Conservation (phyloP, 2,113 vertebrate genomes). For the Poeciliopsis occidentalis region DNA sequence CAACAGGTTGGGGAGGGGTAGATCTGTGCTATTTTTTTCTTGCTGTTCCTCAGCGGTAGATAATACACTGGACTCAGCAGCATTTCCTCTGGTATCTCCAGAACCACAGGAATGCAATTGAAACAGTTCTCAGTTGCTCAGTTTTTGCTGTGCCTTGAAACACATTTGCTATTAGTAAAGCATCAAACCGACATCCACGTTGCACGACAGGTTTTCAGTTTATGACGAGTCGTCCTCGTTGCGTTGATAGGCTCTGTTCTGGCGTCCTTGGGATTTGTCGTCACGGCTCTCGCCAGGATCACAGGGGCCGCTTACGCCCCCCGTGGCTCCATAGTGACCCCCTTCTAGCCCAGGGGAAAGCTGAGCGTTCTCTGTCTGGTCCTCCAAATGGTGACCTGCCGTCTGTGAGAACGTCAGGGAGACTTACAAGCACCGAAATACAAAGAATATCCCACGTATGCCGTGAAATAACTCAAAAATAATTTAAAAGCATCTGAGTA, state of each 20-base stretch:
- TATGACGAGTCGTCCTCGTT: conserved; percentile 27
- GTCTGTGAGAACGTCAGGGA: conserved; percentile 13
- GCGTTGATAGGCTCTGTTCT: conserved; percentile 53
- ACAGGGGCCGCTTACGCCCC: neutral
- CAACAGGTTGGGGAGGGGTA: neutral
- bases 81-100: neutral
- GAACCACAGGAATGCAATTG: too few species aligned
- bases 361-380: conserved; percentile 42
- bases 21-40: neutral
- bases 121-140: too few species aligned
- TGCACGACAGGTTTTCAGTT: conserved; percentile 1
- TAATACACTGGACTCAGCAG: neutral
- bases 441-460: neutral
- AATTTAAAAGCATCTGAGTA: neutral
- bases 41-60: neutral
- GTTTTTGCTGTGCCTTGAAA: neutral
- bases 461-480: neutral
- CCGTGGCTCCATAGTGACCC: conserved; percentile 64
- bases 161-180: neutral
- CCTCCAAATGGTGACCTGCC: conserved; percentile 6
- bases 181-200: neutral
- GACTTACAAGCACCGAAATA: neutral
- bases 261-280: conserved; percentile 29
- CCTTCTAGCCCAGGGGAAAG: conserved; percentile 21
- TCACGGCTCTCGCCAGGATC: neutral